These are phyloP conservation scores for Toxotes chatareus DNA, from an alignment of 2,113 vertebrate species.

Conservation along the genomic window DNA sequence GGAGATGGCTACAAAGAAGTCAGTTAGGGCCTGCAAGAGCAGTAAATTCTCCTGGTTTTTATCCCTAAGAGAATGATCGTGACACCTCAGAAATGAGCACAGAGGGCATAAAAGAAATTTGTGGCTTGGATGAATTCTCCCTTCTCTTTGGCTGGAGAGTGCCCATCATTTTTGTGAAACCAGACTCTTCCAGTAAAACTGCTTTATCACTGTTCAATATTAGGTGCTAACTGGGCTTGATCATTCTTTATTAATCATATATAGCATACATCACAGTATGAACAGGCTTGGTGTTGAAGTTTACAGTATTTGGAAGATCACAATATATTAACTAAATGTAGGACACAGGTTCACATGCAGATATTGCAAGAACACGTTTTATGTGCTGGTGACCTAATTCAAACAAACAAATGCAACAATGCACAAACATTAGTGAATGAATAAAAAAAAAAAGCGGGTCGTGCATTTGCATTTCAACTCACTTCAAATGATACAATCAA, in stretches of 20 bases:
- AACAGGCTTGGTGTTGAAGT: neutral
- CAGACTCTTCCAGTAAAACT: conserved; percentile 8
- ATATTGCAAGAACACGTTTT: neutral
- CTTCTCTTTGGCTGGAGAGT: conserved; percentile 4
- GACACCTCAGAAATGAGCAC: conserved; percentile 66
- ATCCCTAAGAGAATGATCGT: conserved; percentile 68
- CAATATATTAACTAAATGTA: conserved; percentile 13
- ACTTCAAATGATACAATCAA: conserved; percentile 17
- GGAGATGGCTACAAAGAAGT: conserved; percentile 45
- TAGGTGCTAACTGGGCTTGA: neutral
- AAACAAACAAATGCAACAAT: conserved; percentile 38
- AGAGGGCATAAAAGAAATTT: conserved; percentile 72
- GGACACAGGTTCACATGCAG: conserved; percentile 24
- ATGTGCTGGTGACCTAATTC: conserved; percentile 31
- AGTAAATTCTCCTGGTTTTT: conserved; percentile 60
- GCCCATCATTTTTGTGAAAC: conserved; percentile 26
- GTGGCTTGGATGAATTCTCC: conserved; percentile 21
- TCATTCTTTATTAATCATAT: neutral
- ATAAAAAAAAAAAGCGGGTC: conserved; percentile 19
- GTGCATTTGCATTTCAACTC: conserved; percentile 16
- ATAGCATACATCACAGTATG: too few species aligned
- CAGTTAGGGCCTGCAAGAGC: conserved; percentile 66
- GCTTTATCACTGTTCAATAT: conserved; percentile 8
- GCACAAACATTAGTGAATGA: conserved; percentile 6
- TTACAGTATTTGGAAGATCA: neutral